phyloP scores from a whole-genome alignment of 2,797 vertebrate genomes.

The Peromyscus attwateri region DNA sequence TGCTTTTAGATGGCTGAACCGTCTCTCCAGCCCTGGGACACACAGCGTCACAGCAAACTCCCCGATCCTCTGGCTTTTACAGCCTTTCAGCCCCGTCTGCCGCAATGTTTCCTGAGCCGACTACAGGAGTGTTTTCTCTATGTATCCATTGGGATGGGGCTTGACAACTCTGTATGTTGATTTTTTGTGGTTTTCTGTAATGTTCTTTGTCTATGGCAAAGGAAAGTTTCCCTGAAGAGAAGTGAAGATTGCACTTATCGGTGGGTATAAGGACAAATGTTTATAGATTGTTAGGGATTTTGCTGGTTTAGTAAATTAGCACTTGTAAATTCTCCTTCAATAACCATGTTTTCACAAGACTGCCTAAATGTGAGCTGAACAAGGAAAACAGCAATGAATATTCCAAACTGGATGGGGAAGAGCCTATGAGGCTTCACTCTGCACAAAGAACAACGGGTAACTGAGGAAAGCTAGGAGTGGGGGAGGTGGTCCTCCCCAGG shows the following conservation, averaged over 20 bases:
- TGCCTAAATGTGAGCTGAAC: background rate
- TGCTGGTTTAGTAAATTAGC: background rate
- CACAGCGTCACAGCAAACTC: background rate
- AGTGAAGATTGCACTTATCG: background rate
- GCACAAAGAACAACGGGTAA: background rate
- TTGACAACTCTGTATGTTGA: background rate
- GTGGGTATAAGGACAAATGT: background rate
- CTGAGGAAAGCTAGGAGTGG: background rate
- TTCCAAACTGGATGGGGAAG: background rate
- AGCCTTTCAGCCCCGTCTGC: no score
- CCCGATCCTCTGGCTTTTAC: background rate
- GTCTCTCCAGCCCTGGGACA: background rate
- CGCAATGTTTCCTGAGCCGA: background rate
- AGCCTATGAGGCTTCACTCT: background rate
- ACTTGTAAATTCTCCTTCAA: background rate
- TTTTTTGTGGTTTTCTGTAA: background rate
- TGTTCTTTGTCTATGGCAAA: background rate
- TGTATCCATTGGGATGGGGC: no score
- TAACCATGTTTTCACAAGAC: background rate
- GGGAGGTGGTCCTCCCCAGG: no score
- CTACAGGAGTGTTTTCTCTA: background rate
- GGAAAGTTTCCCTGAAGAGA: background rate
- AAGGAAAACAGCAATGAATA: background rate
- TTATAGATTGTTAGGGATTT: background rate
- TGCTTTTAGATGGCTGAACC: background rate